Evolutionary conservation across 1,140 invertebrate genomes (phyloP).

Genomic region (Carcinoscorpius rotundicauda): DNA sequence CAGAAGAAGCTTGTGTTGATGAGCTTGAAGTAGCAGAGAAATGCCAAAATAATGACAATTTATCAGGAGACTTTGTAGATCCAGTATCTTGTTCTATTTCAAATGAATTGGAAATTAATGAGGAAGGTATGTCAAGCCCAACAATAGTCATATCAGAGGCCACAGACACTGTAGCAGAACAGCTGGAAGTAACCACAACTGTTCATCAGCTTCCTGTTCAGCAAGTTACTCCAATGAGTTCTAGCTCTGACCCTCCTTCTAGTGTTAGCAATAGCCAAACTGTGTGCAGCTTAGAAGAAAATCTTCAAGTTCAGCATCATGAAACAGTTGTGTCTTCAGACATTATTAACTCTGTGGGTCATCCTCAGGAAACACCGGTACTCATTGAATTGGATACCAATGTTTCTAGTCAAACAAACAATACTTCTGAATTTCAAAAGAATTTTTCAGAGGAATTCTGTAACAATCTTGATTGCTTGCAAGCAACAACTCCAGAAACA

Average conservation of each 20-base stretch:
- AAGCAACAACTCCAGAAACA: not conserved
- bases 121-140: too few species aligned
- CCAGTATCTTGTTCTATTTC: too few species aligned
- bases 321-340: not conserved
- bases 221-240: not conserved
- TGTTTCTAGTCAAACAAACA: not conserved
- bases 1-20: too few species aligned
- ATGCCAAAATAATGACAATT: too few species aligned
- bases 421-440: not conserved
- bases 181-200: too few species aligned
- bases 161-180: too few species aligned
- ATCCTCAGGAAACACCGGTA: not conserved
- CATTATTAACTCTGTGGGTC: not conserved
- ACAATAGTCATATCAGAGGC: too few species aligned
- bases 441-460: not conserved
- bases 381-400: not conserved
- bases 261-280: not conserved
- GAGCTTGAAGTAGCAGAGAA: too few species aligned
- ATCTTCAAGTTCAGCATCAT: not conserved
- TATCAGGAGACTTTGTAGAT: too few species aligned
- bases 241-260: not conserved
- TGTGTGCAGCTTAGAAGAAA: not conserved
- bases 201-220: not conserved
- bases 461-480: not conserved
- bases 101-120: too few species aligned